These are phyloP conservation scores for Cranoglanis bouderius DNA, from an alignment of 2,113 vertebrate genomes.

Conservation along the genomic window DNA sequence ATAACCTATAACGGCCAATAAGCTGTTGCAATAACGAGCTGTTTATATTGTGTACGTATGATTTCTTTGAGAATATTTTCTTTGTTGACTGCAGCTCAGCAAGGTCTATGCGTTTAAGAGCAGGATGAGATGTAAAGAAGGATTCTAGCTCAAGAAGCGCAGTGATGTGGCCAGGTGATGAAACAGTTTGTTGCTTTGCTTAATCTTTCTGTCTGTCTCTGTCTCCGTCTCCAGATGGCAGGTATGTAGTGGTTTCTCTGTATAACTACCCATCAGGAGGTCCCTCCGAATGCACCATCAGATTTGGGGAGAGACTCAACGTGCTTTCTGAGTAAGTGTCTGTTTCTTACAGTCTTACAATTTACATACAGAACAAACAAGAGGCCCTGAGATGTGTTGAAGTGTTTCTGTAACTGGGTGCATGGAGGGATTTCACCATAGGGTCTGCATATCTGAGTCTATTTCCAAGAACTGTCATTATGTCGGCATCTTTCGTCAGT, in stretches of 20 bases:
- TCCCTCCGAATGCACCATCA: conserved; percentile 57
- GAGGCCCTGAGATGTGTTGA: not conserved
- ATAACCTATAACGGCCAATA: not conserved
- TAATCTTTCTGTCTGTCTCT: not conserved
- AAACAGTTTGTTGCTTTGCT: not conserved
- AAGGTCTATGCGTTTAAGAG: not conserved
- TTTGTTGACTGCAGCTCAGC: not conserved
- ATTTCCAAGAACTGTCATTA: not conserved
- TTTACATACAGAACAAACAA: not conserved
- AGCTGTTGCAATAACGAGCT: not conserved
- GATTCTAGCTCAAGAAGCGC: not conserved
- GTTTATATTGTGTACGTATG: not conserved
- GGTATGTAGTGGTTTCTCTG: conserved; percentile 69
- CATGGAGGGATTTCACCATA: not conserved
- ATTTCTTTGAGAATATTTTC: not conserved
- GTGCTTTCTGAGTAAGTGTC: conserved; percentile 76
- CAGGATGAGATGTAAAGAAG: not conserved
- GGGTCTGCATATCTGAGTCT: too few relatives aligned
- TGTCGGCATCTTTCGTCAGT: not conserved
- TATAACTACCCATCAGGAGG: conserved; percentile 68
- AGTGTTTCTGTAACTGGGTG: not conserved
- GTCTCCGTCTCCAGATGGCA: conserved; percentile 52
- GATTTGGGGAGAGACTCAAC: conserved; percentile 73
- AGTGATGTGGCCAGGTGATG: conserved; percentile 18
- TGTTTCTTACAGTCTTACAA: not conserved